These are phyloP conservation scores for Mesochorus sp. DNA, from an alignment of 2,888 invertebrate genomes.

Conservation along the genomic window DNA sequence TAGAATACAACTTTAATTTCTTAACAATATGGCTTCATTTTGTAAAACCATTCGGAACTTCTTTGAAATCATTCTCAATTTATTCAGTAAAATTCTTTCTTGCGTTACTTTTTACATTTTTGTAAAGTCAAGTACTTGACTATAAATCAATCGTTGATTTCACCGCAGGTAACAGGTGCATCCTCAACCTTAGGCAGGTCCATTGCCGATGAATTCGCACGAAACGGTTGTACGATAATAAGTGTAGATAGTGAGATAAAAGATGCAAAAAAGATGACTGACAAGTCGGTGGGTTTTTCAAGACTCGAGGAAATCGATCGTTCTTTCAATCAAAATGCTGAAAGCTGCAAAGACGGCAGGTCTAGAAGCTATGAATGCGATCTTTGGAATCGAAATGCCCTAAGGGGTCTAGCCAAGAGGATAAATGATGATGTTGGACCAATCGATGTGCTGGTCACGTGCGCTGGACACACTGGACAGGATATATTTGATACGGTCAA, in stretches of 20 bases:
- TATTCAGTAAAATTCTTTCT: too few relatives aligned
- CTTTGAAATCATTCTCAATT: too few relatives aligned
- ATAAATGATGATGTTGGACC: conserved; percentile 74
- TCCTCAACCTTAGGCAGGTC: conserved; percentile 73
- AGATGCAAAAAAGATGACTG: conserved; percentile 64
- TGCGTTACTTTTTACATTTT: background rate
- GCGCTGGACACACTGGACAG: conserved; percentile 68
- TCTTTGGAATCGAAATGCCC: conserved; percentile 70
- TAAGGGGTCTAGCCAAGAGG: conserved; percentile 70
- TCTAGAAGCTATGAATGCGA: conserved; percentile 73
- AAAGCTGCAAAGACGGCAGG: too few relatives aligned
- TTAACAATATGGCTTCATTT: too few relatives aligned
- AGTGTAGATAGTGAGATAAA: conserved; percentile 72
- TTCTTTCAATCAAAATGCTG: too few relatives aligned
- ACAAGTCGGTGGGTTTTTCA: conserved; percentile 63
- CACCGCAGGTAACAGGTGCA: conserved; percentile 73
- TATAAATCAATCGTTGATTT: background rate
- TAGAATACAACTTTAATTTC: too few relatives aligned
- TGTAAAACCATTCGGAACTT: too few relatives aligned
- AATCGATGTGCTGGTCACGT: conserved; percentile 77
- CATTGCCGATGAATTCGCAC: conserved; percentile 75
- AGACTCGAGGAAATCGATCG: conserved; percentile 63
- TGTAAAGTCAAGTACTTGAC: too few relatives aligned
- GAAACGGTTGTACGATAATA: conserved; percentile 74
- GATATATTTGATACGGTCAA: conserved; percentile 74